Base-by-base conservation (phyloP, 2,113 vertebrate genomes). In the Trachemys scripta region DNA sequence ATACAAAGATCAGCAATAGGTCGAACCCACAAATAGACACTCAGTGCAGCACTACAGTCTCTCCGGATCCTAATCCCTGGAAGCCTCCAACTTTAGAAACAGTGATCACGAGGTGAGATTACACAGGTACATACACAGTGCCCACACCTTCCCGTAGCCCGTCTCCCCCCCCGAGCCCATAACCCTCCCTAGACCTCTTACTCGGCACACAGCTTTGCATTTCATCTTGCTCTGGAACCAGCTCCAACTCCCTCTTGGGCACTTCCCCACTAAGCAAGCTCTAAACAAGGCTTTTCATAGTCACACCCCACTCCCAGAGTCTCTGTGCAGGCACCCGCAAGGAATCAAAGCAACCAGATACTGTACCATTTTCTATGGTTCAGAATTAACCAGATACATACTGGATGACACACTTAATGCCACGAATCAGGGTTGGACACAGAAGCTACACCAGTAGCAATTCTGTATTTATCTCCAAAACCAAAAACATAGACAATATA, bases 271-370 rank as follows among this genome's bases (percentile, higher is more conserved):
- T 72, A 72, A 75, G 69, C 11, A 76, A 96, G 87, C 65, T 92
- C 80, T 84, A 54, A 94, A 92, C 65, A 59, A 87, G 56, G 92
- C 57, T 97, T 96, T 97, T 96, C 96, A 95, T 93, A 97, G 94
- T 80, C 82, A 89, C 85, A 80, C 84, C 78, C 57, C 86, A 76
- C 93, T 96, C 95, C 91, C 96, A 85, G 2, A 10, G 88, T 50
- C 92, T 84, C 81, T 97, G 62, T 31, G 56, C 38, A 91, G 92
- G 62, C 85, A 94, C 50, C 92, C 95, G 92, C 47, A 9, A 50
- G 88, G 96, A 95, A 89, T 94, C 83, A 24, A 95, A 93, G 88
- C 93, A 96, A 94, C 90, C 95, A 19, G 62, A 69, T 20, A 53
- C 1, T 72, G 76, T 29, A 82, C 76, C 51, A 45, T 45, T 45